phyloP scores from a whole-genome alignment of 2,113 vertebrate genomes.

The Plecturocebus donacophilus region DNA sequence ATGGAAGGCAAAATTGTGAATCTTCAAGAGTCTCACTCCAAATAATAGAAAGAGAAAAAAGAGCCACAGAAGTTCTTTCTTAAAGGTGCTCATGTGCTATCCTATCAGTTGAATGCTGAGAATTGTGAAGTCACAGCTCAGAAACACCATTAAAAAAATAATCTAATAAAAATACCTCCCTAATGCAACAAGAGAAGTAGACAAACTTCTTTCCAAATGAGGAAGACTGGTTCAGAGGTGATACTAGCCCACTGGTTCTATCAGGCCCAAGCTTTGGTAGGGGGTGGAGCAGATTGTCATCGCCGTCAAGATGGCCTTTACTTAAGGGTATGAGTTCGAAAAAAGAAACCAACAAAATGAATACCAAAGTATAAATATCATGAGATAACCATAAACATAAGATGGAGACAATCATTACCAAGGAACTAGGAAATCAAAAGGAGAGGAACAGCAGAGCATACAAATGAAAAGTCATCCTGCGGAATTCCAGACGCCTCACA shows the following conservation, averaged over 20 bases:
- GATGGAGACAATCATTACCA: not conserved
- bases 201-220: not conserved
- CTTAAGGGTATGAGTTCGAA: not conserved
- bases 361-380: not conserved
- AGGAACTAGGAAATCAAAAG: not conserved
- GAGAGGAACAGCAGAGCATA: not conserved
- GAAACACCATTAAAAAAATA: not conserved
- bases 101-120: not conserved
- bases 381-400: not conserved
- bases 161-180: not conserved
- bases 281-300: rapidly evolving
- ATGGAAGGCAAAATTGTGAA: not conserved
- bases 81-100: not conserved
- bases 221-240: not conserved
- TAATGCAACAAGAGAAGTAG: not conserved
- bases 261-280: rapidly evolving
- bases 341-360: not conserved
- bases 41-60: not conserved
- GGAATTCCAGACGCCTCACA: not conserved
- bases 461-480: not conserved
- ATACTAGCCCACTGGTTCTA: rapidly evolving
- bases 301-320: not conserved
- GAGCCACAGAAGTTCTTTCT: not conserved
- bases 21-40: not conserved
- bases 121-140: not conserved